These are phyloP conservation scores for Erannis defoliaria DNA, from an alignment of 2,888 invertebrate species.

Conservation along the genomic window DNA sequence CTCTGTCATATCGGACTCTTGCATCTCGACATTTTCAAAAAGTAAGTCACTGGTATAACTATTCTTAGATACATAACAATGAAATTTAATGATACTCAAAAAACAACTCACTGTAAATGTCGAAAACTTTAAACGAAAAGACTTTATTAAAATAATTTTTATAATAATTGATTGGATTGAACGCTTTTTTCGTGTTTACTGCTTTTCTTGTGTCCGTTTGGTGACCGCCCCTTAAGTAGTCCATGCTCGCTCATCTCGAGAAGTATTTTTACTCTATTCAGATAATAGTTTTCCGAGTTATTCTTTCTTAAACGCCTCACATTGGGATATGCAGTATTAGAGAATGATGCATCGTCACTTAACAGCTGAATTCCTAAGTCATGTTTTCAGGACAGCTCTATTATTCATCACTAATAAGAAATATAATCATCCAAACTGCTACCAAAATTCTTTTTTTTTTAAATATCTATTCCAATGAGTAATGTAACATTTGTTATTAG, in stretches of 20 bases:
- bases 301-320: conserved; percentile 84
- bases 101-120: conserved; percentile 83
- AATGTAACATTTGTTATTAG: background rate
- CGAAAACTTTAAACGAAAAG: conserved; percentile 68
- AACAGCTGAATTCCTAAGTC: conserved; percentile 85
- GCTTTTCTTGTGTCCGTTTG: conserved; percentile 88
- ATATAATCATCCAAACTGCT: conserved; percentile 79
- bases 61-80: conserved; percentile 51
- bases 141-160: conserved; percentile 77
- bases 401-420: conserved; percentile 83
- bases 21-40: conserved; percentile 33
- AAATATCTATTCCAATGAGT: background rate
- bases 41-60: conserved; percentile 67
- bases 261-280: conserved; percentile 80
- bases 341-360: conserved; percentile 86
- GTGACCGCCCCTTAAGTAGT: conserved; percentile 85
- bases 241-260: conserved; percentile 85
- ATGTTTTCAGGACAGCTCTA: conserved; percentile 85
- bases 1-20: too few species aligned
- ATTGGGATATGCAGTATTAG: conserved; percentile 86
- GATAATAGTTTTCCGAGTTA: conserved; percentile 80
- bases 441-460: conserved; percentile 23
- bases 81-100: conserved; percentile 80
- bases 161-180: conserved; percentile 86
- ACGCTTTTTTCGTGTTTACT: conserved; percentile 87